Evolutionary conservation across 1,140 invertebrate species (phyloP).

Genomic region (Dendrolimus punctatus): DNA sequence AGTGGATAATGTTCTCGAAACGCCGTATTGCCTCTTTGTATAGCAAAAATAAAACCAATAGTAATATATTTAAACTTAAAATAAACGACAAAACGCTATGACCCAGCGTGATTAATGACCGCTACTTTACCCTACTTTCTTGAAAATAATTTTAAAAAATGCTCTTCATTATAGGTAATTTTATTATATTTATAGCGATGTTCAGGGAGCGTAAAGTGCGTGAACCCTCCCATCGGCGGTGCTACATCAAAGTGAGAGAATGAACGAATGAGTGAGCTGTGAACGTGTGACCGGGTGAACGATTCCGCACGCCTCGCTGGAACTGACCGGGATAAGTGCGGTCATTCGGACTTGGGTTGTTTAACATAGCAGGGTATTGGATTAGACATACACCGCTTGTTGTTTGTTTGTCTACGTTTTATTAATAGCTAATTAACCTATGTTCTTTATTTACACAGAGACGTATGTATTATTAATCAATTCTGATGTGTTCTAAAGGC

Average conservation of each 20-base stretch:
- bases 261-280: constrained; percentile 31
- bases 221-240: constrained; percentile 9
- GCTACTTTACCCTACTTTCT: too few relatives aligned
- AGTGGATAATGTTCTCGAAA: too few relatives aligned
- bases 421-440: neutral
- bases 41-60: too few relatives aligned
- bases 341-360: constrained; percentile 17
- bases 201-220: constrained; percentile 32
- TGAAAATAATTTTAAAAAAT: too few relatives aligned
- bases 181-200: constrained; percentile 30
- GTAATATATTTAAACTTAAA: too few relatives aligned
- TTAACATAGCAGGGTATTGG: constrained; percentile 11
- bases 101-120: too few relatives aligned
- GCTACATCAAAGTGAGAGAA: constrained; percentile 51
- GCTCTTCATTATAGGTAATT: constrained; percentile 16
- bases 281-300: constrained; percentile 36
- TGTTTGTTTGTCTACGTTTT: constrained; percentile 4
- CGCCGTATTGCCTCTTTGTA: too few relatives aligned
- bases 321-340: constrained; percentile 38
- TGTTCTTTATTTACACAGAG: neutral
- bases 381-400: constrained; percentile 7
- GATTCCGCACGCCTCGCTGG: constrained; percentile 35
- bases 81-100: too few relatives aligned
- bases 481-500: too few relatives aligned
- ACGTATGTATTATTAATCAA: too few relatives aligned